These are phyloP conservation scores for Unio pictorum DNA, from an alignment of 2,888 invertebrate genomes.

Conservation along the genomic window DNA sequence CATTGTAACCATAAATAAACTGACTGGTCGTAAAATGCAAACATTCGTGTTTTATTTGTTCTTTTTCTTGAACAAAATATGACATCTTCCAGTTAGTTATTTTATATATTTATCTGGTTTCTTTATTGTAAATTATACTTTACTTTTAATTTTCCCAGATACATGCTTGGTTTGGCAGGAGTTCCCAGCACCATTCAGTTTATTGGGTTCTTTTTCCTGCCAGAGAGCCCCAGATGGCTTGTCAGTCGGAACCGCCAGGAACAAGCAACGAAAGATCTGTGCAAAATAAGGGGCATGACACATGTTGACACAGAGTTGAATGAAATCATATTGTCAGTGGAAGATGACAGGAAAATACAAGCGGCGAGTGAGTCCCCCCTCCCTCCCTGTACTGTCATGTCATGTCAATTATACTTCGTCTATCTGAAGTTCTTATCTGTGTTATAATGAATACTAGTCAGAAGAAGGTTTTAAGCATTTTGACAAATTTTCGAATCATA, in stretches of 20 bases:
- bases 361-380: not conserved
- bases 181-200: conserved; percentile 74
- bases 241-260: conserved; percentile 48
- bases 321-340: conserved; percentile 64
- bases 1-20: no score
- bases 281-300: conserved; percentile 65
- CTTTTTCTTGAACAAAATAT: no score
- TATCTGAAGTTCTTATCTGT: no score
- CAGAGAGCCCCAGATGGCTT: conserved; percentile 74
- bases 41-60: no score
- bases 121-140: not conserved
- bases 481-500: no score
- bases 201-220: conserved; percentile 74
- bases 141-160: conserved; percentile 57
- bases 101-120: not conserved
- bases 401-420: no score
- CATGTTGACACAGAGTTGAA: conserved; percentile 70
- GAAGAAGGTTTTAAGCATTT: no score
- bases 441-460: no score
- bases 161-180: conserved; percentile 75
- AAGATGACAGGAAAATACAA: conserved; percentile 23
- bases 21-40: no score
- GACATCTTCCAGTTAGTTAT: no score
- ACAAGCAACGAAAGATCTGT: conserved; percentile 64
- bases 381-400: not conserved